These are phyloP conservation scores for Pangasius mekongensis DNA, from an alignment of 2,797 vertebrate species.

Conservation along the genomic window DNA sequence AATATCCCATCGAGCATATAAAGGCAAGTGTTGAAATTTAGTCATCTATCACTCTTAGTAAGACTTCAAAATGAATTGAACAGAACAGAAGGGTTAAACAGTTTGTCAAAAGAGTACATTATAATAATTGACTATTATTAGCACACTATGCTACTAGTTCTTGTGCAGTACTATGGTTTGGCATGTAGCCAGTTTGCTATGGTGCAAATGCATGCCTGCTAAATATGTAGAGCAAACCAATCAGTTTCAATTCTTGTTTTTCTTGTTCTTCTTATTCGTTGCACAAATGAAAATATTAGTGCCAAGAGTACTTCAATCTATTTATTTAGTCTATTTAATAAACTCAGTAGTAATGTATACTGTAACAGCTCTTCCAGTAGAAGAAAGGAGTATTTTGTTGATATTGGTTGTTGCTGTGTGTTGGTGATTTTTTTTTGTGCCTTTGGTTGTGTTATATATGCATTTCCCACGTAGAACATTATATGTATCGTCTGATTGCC, in stretches of 20 bases:
- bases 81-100: background rate
- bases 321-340: background rate
- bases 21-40: background rate
- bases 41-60: background rate
- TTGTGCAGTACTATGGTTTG: background rate
- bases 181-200: background rate
- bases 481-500: too few relatives aligned
- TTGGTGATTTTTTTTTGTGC: too few relatives aligned
- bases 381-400: too few relatives aligned
- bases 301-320: background rate
- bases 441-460: too few relatives aligned
- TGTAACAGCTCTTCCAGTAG: too few relatives aligned
- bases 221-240: background rate
- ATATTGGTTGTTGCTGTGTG: too few relatives aligned
- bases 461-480: too few relatives aligned
- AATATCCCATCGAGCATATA: background rate
- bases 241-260: background rate
- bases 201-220: background rate
- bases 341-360: background rate
- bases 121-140: background rate
- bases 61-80: background rate
- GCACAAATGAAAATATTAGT: background rate
- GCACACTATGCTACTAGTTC: background rate
- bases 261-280: background rate
- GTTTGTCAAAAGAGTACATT: background rate